Percentiles rank a stretch among this genome's conserved stretches.
Conservation (phyloP, 2,797 vertebrate species). For the Benthosema pterotum region DNA sequence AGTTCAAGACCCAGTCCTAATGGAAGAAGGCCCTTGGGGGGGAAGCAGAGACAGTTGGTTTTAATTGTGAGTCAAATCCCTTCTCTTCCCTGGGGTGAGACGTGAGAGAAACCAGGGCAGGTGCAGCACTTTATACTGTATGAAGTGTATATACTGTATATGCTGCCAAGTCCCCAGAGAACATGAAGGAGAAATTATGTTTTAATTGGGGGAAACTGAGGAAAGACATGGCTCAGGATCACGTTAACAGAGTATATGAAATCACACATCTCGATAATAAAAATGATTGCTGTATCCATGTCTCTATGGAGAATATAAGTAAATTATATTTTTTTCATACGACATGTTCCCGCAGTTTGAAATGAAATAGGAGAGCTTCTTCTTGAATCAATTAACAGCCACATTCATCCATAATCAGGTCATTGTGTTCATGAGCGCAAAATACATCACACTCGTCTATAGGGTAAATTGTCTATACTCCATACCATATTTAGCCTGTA, state of each 20-base stretch:
- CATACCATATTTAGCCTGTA: no score
- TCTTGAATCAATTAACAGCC: no score
- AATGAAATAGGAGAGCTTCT: no score
- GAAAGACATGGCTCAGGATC: neutral
- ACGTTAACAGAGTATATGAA: neutral
- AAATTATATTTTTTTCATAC: no score
- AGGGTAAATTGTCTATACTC: no score
- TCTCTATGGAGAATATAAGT: no score
- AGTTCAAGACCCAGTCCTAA: slow-evolving; percentile 19
- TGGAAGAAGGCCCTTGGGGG: slow-evolving; percentile 10
- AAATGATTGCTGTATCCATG: no score
- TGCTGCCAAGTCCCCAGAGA: neutral
- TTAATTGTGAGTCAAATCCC: slow-evolving; percentile 33
- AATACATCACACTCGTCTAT: no score
- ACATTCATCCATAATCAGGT: no score
- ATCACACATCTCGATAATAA: no score
- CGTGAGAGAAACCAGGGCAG: slow-evolving; percentile 57
- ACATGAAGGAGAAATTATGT: slow-evolving; percentile 11
- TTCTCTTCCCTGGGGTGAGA: slow-evolving; percentile 23
- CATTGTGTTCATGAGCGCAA: no score
- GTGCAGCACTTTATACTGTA: slow-evolving; percentile 25
- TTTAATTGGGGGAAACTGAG: slow-evolving; percentile 14
- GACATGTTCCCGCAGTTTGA: no score
- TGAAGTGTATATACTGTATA: neutral
- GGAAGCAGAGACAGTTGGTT: slow-evolving; percentile 15